A percentile compares a stretch with the other conserved stretches of the same genome.
Conservation (phyloP, 1,140 invertebrate species). For the Panulirus ornatus region DNA sequence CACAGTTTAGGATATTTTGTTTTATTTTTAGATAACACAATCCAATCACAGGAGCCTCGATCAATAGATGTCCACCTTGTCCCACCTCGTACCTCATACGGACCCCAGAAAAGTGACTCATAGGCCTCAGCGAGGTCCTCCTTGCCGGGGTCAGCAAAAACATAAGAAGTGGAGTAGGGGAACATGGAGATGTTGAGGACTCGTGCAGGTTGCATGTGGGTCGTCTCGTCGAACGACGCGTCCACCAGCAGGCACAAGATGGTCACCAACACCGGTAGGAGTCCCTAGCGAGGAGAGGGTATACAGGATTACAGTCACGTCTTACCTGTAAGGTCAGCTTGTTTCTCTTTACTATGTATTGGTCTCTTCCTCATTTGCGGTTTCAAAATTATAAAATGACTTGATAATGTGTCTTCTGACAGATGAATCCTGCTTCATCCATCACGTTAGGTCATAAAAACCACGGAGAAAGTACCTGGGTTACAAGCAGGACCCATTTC, state of each 20-base stretch:
- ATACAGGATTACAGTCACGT: too few species aligned
- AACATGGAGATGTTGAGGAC: slow-evolving; percentile 53
- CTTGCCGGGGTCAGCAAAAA: background rate
- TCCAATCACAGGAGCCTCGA: too few species aligned
- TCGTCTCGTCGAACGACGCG: background rate
- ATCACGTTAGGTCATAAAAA: too few species aligned
- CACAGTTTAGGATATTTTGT: too few species aligned
- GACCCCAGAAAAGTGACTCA: slow-evolving; percentile 50
- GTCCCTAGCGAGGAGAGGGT: too few species aligned
- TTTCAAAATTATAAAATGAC: background rate
- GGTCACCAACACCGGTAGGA: slow-evolving; percentile 65
- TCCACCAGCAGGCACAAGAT: slow-evolving; percentile 66
- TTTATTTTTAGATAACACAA: too few species aligned
- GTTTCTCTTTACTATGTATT: background rate
- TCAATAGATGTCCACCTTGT: too few species aligned
- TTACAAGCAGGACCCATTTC: slow-evolving; percentile 71
- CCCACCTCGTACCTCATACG: slow-evolving; percentile 51
- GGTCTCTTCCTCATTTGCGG: background rate
- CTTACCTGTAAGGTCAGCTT: background rate
- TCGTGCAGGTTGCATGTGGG: slow-evolving; percentile 25
- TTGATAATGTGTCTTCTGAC: too few species aligned
- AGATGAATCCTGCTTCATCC: too few species aligned
- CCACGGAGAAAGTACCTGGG: too few species aligned
- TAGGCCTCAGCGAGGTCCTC: slow-evolving; percentile 42
- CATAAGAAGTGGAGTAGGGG: slow-evolving; percentile 49